Conservation (phyloP, 2,113 vertebrate species). For the Sorex fumeus region DNA sequence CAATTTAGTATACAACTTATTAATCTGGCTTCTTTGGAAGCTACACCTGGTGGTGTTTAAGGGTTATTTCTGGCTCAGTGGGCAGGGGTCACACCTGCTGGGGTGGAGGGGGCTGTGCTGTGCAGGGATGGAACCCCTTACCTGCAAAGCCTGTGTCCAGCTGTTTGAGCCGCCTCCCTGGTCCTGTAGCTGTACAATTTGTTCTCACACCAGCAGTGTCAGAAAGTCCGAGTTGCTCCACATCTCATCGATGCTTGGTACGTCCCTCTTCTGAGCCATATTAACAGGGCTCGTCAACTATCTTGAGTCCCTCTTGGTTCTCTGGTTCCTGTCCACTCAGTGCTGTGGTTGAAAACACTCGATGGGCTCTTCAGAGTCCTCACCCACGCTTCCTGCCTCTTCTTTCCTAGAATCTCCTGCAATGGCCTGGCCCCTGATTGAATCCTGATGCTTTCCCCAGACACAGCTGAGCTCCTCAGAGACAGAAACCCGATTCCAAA, state of each 20-base stretch:
- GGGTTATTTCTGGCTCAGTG: no score
- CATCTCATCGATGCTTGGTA: neutral
- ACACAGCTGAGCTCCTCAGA: slow-evolving; percentile 55
- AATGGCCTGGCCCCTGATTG: neutral
- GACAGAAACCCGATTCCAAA: slow-evolving; percentile 23
- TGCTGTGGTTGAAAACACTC: neutral
- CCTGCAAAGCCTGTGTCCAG: neutral
- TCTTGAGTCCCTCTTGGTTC: slow-evolving; percentile 31
- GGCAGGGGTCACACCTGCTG: neutral
- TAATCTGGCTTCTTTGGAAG: neutral
- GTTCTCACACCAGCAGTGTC: neutral
- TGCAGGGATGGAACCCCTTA: neutral
- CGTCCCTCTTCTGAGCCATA: neutral
- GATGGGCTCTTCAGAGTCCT: neutral
- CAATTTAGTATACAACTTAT: neutral
- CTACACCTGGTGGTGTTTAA: no score
- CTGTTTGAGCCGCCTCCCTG: neutral
- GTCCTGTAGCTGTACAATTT: slow-evolving; percentile 1
- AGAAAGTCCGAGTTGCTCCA: slow-evolving; percentile 47
- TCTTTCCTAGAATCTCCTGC: slow-evolving; percentile 40
- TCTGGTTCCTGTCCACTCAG: slow-evolving; percentile 22
- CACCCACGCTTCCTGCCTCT: neutral
- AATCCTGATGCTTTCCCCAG: slow-evolving; percentile 42
- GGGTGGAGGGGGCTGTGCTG: neutral
- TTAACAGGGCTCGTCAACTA: neutral